A percentile compares a stretch with the other conserved stretches of the same genome.
phyloP scores from a whole-genome alignment of 2,888 invertebrate genomes.

The Drosophila pseudotakahashii region DNA sequence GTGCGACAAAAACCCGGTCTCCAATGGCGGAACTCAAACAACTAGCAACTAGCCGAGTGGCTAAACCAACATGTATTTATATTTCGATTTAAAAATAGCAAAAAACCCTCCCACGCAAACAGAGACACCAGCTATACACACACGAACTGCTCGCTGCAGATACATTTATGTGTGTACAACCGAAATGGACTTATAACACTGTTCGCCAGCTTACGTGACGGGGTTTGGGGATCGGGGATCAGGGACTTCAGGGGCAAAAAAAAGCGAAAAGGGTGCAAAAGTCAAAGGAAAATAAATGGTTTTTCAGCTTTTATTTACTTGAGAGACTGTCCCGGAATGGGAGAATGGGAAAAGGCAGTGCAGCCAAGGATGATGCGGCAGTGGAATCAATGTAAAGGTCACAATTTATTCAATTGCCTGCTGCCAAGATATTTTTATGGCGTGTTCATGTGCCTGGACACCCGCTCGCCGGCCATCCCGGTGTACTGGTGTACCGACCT shows the following conservation, averaged over 20 bases:
- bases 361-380: conserved; percentile 24
- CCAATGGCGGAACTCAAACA: conserved; percentile 3
- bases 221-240: conserved; percentile 13
- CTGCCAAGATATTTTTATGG: conserved; percentile 76
- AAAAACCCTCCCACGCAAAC: conserved; percentile 34
- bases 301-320: conserved; percentile 74
- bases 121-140: conserved; percentile 32
- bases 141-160: conserved; percentile 24
- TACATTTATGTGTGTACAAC: conserved; percentile 2
- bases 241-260: neutral
- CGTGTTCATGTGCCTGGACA: conserved; percentile 65
- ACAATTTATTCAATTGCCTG: conserved; percentile 78
- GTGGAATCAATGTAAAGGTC: conserved; percentile 77
- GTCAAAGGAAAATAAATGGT: conserved; percentile 76
- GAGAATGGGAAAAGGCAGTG: conserved; percentile 5
- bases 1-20: conserved; percentile 41
- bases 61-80: conserved; percentile 68
- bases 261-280: conserved; percentile 58
- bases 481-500: conserved; percentile 42
- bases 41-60: conserved; percentile 40
- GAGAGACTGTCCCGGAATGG: conserved; percentile 26
- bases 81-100: conserved; percentile 74
- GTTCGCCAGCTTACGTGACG: conserved; percentile 65
- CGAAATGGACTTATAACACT: conserved; percentile 74
- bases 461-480: no score